phyloP scores from a whole-genome alignment of 2,113 vertebrate genomes.

The Stegastes partitus region DNA sequence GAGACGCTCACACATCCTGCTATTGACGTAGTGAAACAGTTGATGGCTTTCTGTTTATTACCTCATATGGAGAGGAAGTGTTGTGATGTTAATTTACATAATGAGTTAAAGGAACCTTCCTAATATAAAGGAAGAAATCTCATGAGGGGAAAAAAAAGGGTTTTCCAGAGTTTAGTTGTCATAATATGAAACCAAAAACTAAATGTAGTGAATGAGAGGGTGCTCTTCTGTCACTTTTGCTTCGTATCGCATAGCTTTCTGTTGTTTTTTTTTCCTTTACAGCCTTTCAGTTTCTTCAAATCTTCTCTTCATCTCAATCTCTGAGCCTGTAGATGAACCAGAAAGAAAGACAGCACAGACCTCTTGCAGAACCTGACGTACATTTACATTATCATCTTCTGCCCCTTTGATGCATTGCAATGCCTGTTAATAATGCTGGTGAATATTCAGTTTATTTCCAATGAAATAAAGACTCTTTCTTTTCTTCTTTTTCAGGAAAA shows the following conservation, averaged over 20 bases:
- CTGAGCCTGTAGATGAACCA: too few relatives aligned
- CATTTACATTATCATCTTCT: too few relatives aligned
- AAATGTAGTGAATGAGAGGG: neutral
- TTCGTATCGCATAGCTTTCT: neutral
- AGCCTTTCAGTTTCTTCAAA: too few relatives aligned
- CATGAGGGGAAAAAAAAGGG: neutral
- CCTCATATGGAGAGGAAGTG: slow-evolving; percentile 1
- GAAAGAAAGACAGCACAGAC: too few relatives aligned
- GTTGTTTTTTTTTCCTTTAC: neutral
- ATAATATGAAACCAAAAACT: neutral
- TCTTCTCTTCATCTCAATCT: too few relatives aligned
- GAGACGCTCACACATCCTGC: neutral
- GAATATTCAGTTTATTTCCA: neutral
- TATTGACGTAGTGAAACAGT: neutral
- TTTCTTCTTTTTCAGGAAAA: slow-evolving; percentile 89
- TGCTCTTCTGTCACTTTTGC: neutral
- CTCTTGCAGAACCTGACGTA: too few relatives aligned
- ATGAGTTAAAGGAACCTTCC: neutral
- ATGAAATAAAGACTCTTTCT: slow-evolving; percentile 45
- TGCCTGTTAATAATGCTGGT: slow-evolving; percentile 1
- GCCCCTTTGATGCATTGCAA: too few relatives aligned
- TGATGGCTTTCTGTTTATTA: neutral
- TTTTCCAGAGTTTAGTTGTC: neutral
- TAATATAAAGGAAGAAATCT: neutral
- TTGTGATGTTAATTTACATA: neutral